Evolutionary conservation across 2,888 invertebrate genomes (phyloP), one percentile per base, ranked within the genome.

Genomic region (Acholoe squamosa): DNA sequence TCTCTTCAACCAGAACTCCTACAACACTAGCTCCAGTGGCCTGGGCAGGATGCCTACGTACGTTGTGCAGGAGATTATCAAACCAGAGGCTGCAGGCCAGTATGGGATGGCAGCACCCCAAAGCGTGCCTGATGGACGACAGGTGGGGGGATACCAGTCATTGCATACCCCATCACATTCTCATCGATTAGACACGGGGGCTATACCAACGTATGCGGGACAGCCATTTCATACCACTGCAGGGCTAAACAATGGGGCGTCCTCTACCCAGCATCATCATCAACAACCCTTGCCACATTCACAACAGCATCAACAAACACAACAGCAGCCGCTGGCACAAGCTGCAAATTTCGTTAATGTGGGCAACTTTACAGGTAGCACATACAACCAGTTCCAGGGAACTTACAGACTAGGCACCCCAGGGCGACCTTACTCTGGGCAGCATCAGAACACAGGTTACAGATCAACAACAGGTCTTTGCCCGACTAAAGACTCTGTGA

Each of bases 31-130:
- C 43, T 54, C 52, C 10, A 54, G 25, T 52, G 52, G 5, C 51
- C 43, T 77, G 33, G 77, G 54, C 3, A 22, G 86, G 7, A 86
- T 86, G 86, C 86, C 86, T n/a, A 54, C 86, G 25, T 86, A 86
- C 28, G 86, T 86, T 28, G 86, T 86, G 12, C 86, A 54, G 56
- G 86, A 86, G 56, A 86, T 86, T 25, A 86, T 86, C 54, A 86
- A 86, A 54, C 54, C 86, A 12, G 86, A 86, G 56, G n/a, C 52
- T 0, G 86, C 54, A 25, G 52, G 86, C 0, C 86, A 86, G 54
- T 86, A 25, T 54, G 86, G 86, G 28, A 86, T 86, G 86, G 28
- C 86, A 0, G 52, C 25, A 7, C 86, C 86, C 7, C 86, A 52
- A 16, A 25, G 54, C 22, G 33, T 5, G n/a, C 84, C 43, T 10